These are phyloP conservation scores for Ochropleura plecta DNA, from an alignment of 2,888 invertebrate genomes.

Conservation along the genomic window DNA sequence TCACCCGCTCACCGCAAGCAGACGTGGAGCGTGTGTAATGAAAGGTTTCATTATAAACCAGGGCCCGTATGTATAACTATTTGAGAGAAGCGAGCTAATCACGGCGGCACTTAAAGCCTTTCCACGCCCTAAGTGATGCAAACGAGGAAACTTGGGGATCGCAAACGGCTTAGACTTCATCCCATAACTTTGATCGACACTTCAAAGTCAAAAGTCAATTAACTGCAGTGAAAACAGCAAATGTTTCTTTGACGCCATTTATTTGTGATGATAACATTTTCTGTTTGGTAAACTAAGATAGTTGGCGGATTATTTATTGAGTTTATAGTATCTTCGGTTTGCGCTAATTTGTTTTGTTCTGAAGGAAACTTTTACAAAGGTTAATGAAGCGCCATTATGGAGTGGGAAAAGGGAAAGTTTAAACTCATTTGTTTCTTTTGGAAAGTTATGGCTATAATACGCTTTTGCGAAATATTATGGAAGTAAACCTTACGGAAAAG, in stretches of 20 bases:
- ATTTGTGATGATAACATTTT: slow-evolving; percentile 36
- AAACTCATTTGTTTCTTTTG: slow-evolving; percentile 18
- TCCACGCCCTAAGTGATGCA: slow-evolving; percentile 85
- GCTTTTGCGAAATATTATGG: background rate
- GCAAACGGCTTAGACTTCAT: slow-evolving; percentile 83
- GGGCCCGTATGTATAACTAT: slow-evolving; percentile 74
- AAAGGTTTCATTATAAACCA: slow-evolving; percentile 78
- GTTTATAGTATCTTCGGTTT: slow-evolving; percentile 29
- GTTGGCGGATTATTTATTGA: slow-evolving; percentile 31
- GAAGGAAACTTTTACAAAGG: slow-evolving; percentile 28
- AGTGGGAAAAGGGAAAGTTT: slow-evolving; percentile 30
- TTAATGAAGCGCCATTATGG: slow-evolving; percentile 35
- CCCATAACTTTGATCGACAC: slow-evolving; percentile 86
- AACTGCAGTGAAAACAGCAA: slow-evolving; percentile 70
- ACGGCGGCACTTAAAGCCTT: slow-evolving; percentile 82
- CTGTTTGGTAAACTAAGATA: slow-evolving; percentile 28
- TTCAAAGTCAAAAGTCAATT: slow-evolving; percentile 82
- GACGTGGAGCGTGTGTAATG: slow-evolving; percentile 60
- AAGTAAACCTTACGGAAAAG: background rate
- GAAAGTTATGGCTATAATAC: slow-evolving; percentile 10
- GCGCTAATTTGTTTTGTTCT: slow-evolving; percentile 34
- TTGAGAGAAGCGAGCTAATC: slow-evolving; percentile 77
- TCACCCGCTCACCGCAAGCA: slow-evolving; percentile 51
- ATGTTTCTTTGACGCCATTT: slow-evolving; percentile 60
- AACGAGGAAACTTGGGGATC: slow-evolving; percentile 86